Evolutionary conservation across 2,113 vertebrate genomes (phyloP).

Genomic region (Chionomys nivalis): DNA sequence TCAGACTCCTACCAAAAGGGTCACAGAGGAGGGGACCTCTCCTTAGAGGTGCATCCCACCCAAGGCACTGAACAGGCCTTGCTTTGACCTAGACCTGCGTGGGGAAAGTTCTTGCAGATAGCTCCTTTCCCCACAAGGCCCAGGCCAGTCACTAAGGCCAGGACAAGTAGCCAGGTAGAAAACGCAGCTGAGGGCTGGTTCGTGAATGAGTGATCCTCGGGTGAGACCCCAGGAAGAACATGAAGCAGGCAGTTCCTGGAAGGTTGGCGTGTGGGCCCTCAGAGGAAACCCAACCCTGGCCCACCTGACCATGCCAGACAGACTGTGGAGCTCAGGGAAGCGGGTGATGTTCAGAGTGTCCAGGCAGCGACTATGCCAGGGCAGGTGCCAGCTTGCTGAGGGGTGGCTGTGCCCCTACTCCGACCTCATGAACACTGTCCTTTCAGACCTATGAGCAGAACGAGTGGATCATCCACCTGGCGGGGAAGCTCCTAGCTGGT

Average conservation of each 20-base stretch:
- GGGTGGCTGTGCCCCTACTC: background rate
- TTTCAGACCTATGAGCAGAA: slow-evolving; percentile 97
- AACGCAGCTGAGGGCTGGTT: background rate
- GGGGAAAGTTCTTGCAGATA: background rate
- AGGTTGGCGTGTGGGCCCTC: background rate
- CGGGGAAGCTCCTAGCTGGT: slow-evolving; percentile 92
- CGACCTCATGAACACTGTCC: background rate
- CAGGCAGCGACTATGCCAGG: background rate
- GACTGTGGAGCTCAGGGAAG: too few relatives aligned
- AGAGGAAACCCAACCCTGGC: background rate
- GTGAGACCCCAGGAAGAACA: background rate
- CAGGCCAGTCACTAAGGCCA: background rate
- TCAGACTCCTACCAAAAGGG: background rate
- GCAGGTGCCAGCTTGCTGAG: background rate
- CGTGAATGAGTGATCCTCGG: background rate
- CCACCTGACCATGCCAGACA: background rate
- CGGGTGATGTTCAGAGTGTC: background rate
- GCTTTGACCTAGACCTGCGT: background rate
- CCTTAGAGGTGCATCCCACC: background rate
- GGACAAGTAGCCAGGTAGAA: background rate
- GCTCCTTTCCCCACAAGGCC: background rate
- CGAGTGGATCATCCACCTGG: slow-evolving; percentile 96
- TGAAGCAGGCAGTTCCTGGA: background rate
- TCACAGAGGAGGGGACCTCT: too few relatives aligned
- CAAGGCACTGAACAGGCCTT: background rate